Base-by-base conservation (phyloP, 1,140 invertebrate genomes). In the Oryctes rhinoceros region DNA sequence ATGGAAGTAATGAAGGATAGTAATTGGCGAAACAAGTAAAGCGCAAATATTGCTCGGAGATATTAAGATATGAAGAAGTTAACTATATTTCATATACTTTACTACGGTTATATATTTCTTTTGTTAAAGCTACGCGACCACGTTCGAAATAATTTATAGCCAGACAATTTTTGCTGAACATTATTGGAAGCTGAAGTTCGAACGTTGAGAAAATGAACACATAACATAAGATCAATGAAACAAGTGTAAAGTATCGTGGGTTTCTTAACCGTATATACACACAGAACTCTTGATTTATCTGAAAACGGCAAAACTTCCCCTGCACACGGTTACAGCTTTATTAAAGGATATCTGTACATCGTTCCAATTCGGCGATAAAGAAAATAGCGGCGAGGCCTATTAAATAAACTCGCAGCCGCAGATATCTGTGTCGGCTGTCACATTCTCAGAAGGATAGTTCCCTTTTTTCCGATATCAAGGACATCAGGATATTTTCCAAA, bases 321-420 rank as follows among this genome's bases (percentile, higher is more conserved):
- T 67, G 6, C 65, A 67, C 10, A 24, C 65, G 20, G 20, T 18
- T 67, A 67, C 10, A 67, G 65, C 65, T 67, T 67, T 67, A 67
- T 67, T 67, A 67, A 35, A 67, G 65, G 65, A 67, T 67, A 67
- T 67, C 65, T 67, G 65, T 67, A 53, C 49, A 53, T 53, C 49
- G 49, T 53, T 67, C 65, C 13, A 67, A 67, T 67, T 67, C 65
- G 30, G 5, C 18, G 18, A 35, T 67, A 67, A 67, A 35, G 65
- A 18, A 67, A 35, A 67, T 35, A 35, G 65, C 65, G 65, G 65
- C 20, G 5, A 13, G 65, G 65, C 30, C 65, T 67, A 67, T 67
- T 67, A 67, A 67, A 67, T 67, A 67, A 67, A n/a, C 20, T 62
- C 20, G 13, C 18, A 15, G 49, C 7, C 13, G 49, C 49, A 15